Conservation (phyloP, 2,888 invertebrate species). For the Apomyelois bistriatella region DNA sequence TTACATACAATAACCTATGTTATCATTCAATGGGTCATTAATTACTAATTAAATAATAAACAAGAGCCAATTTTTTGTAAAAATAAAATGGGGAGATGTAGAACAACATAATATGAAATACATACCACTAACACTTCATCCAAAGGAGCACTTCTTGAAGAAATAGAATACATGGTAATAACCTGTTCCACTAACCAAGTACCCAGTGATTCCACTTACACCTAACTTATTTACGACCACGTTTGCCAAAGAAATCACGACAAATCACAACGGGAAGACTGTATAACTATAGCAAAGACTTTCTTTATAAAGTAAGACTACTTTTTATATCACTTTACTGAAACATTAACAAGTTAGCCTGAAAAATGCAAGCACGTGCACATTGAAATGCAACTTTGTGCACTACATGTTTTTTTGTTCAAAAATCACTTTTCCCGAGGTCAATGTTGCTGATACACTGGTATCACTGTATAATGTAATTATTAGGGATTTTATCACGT, state of each 20-base stretch:
- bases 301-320: conserved; percentile 27
- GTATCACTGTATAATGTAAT: conserved; percentile 25
- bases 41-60: background rate
- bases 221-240: conserved; percentile 44
- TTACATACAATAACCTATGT: too few species aligned
- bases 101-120: conserved; percentile 27
- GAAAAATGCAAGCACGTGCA: conserved; percentile 77
- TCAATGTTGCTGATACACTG: conserved; percentile 18
- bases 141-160: conserved; percentile 40
- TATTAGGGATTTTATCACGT: conserved; percentile 34
- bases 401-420: conserved; percentile 38
- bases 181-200: conserved; percentile 55
- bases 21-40: background rate
- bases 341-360: conserved; percentile 57
- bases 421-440: conserved; percentile 23
- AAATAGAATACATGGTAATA: conserved; percentile 38
- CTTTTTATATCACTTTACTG: conserved; percentile 35
- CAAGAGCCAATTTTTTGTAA: background rate
- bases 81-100: background rate
- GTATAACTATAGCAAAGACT: conserved; percentile 22
- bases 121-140: conserved; percentile 72
- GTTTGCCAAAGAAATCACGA: conserved; percentile 37
- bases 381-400: conserved; percentile 58
- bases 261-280: conserved; percentile 21
- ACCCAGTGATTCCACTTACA: conserved; percentile 39